Evolutionary conservation across 2,888 invertebrate species (phyloP).

Genomic region (Chaitophorus viminalis): DNA sequence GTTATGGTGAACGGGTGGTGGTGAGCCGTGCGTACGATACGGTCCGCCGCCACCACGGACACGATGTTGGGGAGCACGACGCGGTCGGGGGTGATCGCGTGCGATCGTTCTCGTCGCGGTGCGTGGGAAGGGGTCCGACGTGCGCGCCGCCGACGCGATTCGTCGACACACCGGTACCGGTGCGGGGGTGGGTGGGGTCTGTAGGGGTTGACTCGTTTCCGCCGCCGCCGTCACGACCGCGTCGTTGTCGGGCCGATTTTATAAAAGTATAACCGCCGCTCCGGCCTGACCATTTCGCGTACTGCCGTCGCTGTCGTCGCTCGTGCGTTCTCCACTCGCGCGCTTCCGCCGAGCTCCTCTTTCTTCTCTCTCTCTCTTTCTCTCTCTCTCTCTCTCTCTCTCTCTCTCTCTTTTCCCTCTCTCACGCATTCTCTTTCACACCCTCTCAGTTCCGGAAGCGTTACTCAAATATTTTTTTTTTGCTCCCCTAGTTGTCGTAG

Average conservation of each 20-base stretch:
- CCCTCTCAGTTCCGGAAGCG: no score
- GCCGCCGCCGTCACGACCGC: background rate
- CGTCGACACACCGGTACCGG: background rate
- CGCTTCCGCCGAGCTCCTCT: background rate
- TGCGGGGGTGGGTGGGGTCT: slow-evolving; percentile 30
- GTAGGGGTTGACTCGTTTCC: slow-evolving; percentile 15
- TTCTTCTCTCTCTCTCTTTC: no score
- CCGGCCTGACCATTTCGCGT: slow-evolving; percentile 33
- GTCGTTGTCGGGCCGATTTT: background rate
- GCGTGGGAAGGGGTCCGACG: background rate
- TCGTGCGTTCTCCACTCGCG: background rate
- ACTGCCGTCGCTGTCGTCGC: background rate
- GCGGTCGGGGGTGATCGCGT: background rate
- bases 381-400: no score
- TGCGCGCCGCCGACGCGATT: background rate
- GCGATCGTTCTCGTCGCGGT: background rate
- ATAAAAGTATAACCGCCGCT: slow-evolving; percentile 26
- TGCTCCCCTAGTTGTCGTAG: no score
- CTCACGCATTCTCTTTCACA: no score
- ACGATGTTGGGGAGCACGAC: background rate
- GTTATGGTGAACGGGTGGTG: background rate
- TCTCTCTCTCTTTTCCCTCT: background rate
- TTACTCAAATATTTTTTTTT: no score
- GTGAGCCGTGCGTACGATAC: background rate
- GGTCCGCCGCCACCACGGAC: background rate